Evolutionary conservation across 92 coral and sea anemone species (phyloP).

Genomic region (Zoanthus sansibaricus): DNA sequence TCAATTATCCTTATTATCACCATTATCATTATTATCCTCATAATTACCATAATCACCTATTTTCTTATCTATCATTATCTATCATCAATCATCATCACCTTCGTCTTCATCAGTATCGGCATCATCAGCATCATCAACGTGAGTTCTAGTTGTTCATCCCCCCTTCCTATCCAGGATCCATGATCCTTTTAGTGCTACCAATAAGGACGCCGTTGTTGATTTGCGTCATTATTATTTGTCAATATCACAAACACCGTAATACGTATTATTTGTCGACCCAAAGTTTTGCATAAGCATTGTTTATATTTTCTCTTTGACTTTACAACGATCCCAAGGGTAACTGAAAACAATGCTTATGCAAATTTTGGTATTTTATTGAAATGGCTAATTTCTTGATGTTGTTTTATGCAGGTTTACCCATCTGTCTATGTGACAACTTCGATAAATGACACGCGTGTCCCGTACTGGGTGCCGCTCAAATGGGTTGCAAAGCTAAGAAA

Average conservation of each 20-base stretch:
- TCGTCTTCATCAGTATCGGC: not conserved
- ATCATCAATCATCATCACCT: not conserved
- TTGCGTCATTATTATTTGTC: no score
- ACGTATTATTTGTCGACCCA: no score
- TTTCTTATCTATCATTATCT: not conserved
- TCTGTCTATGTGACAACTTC: constrained; percentile 81
- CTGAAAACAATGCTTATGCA: no score
- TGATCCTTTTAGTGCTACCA: no score
- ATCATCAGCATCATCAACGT: no score
- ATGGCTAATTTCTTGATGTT: not conserved
- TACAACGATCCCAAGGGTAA: no score
- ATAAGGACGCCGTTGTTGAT: no score
- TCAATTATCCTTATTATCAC: not conserved
- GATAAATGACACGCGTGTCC: constrained; percentile 87
- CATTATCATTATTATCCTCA: not conserved
- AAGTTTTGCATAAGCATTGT: no score
- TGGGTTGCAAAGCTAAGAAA: constrained; percentile 85
- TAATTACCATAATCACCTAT: not conserved
- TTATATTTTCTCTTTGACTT: no score
- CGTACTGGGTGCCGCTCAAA: constrained; percentile 95
- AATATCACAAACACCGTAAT: no score
- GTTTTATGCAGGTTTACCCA: constrained; percentile 75
- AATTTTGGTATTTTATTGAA: no score
- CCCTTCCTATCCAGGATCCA: not conserved
- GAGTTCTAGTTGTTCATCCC: not conserved